phyloP scores from a whole-genome alignment of 2,888 invertebrate genomes.

The Leucozona laternaria region DNA sequence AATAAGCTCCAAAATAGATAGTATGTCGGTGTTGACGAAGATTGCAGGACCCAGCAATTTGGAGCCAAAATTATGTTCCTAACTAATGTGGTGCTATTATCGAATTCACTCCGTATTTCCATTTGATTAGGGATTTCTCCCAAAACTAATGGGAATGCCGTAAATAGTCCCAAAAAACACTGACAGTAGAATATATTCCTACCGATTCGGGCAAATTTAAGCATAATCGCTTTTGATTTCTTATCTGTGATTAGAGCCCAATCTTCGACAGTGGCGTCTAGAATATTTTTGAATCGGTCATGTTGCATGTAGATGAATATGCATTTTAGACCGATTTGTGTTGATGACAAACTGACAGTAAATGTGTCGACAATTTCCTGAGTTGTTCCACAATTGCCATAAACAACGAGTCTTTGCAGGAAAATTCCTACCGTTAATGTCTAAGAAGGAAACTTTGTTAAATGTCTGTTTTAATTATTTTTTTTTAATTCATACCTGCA shows the following conservation, averaged over 20 bases:
- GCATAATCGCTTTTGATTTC: background rate
- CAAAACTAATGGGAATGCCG: conserved; percentile 8
- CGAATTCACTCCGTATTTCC: background rate
- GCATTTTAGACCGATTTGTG: conserved; percentile 15
- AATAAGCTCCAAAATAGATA: conserved; percentile 8
- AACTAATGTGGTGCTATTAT: background rate
- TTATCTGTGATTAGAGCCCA: conserved; percentile 13
- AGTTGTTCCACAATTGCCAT: conserved; percentile 24
- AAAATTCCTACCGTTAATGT: conserved; percentile 7
- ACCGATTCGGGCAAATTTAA: conserved; percentile 6
- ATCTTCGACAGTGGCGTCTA: conserved; percentile 16
- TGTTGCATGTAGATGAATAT: conserved; percentile 19
- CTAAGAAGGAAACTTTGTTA: background rate
- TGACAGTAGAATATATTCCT: conserved; percentile 20
- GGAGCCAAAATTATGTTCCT: conserved; percentile 17
- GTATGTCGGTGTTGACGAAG: background rate
- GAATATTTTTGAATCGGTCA: background rate
- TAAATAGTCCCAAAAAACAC: conserved; percentile 17
- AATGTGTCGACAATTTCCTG: conserved; percentile 32
- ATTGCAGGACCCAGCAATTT: conserved; percentile 13
- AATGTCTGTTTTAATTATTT: background rate
- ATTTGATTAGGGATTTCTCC: conserved; percentile 7
- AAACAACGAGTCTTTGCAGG: background rate
- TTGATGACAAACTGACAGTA: conserved; percentile 22
- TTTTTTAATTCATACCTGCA: background rate